phyloP scores from a whole-genome alignment of 2,797 vertebrate species.

The Gymnoscopelus braueri region DNA sequence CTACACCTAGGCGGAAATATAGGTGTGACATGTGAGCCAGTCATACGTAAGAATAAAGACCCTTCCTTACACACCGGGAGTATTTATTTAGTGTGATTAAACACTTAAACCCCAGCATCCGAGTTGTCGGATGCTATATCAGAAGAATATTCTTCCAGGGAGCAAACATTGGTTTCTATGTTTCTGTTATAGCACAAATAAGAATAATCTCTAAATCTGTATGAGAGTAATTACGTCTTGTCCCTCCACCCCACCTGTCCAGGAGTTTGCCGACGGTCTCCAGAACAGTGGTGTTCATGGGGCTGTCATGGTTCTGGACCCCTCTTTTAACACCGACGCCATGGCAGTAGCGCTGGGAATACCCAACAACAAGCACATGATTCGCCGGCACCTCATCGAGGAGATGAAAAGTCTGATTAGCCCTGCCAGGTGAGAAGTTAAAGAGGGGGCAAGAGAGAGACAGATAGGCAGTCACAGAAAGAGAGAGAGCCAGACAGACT shows the following conservation, averaged over 20 bases:
- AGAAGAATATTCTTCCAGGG: too few species aligned
- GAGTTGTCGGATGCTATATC: too few species aligned
- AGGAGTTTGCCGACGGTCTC: slow-evolving; percentile 89
- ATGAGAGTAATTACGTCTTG: neutral
- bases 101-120: too few species aligned
- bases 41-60: too few species aligned
- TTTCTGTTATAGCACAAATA: neutral
- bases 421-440: slow-evolving; percentile 76
- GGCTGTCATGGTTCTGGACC: slow-evolving; percentile 88
- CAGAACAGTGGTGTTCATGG: slow-evolving; percentile 87
- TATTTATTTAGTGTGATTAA: too few species aligned
- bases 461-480: neutral
- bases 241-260: neutral
- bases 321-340: slow-evolving; percentile 86
- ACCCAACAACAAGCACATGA: slow-evolving; percentile 86
- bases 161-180: neutral
- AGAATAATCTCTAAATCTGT: neutral
- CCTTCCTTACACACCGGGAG: too few species aligned
- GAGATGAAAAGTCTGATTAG: slow-evolving; percentile 85
- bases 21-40: too few species aligned
- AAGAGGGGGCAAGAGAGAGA: neutral
- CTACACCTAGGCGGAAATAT: too few species aligned
- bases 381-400: slow-evolving; percentile 87
- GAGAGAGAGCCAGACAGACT: too few species aligned
- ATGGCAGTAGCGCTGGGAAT: slow-evolving; percentile 88